Base-by-base conservation (phyloP, 2,888 invertebrate genomes). In the Phlogophora meticulosa region DNA sequence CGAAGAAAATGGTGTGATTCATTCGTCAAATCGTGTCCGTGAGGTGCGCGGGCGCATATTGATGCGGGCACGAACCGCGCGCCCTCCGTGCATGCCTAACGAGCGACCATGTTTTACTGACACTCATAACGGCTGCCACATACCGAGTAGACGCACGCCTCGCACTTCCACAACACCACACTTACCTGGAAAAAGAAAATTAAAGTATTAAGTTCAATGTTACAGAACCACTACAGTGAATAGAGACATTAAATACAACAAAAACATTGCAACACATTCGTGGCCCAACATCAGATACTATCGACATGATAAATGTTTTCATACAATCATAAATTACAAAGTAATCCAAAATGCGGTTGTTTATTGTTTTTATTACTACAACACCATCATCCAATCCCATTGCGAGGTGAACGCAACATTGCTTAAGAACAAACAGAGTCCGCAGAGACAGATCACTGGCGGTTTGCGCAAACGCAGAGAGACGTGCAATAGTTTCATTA, bases 21-120 rank as follows among this genome's bases (percentile, higher is more conserved):
- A 94, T 90, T 89, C 91, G 91, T 93, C 91, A 91, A 92, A 91
- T 88, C 92, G 90, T 91, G 92, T 88, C 87, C 85, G 88, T 85
- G 90, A 88, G 90, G 88, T 90, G 93, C 93, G 91, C 94, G 92
- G 91, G 93, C 93, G 93, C 94, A 94, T 94, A 92, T 88, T 91
- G 91, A 94, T 94, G 91, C 79, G 84, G 75, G 85, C 90, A 88
- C 88, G 86, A 85, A 85, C 87, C 80, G 75, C 79, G 84, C 83
- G 85, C 85, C 89, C 88, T 87, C 85, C 78, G 85, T 86, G 92
- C 90, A 93, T 91, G 84, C 87, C 81, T 90, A 92, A 92, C 89
- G 87, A 91, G 88, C 83, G 77, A 74, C 84, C 84, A 85, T 88
- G 89, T 85, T 88, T 90, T 84, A 88, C 88, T 89, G 87, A 89